These are phyloP conservation scores for Clepsis dumicolana DNA, from an alignment of 2,888 invertebrate species.

Conservation along the genomic window DNA sequence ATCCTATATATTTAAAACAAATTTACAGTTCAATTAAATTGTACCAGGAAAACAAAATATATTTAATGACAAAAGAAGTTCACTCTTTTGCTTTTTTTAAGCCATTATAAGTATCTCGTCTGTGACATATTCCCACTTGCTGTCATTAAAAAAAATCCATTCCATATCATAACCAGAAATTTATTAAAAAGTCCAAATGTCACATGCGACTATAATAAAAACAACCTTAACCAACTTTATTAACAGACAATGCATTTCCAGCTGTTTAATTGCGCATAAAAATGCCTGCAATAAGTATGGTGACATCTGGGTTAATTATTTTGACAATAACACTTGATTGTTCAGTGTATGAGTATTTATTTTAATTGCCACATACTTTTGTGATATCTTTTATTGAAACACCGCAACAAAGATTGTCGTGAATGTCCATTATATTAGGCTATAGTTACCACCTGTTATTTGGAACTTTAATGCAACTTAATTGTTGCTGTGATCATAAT, in stretches of 20 bases:
- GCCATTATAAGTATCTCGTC: no score
- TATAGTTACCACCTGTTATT: background rate
- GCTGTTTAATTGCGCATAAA: constrained; percentile 19
- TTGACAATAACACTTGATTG: constrained; percentile 29
- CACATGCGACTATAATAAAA: constrained; percentile 13
- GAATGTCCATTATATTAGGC: background rate
- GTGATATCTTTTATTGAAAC: background rate
- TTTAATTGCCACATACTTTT: constrained; percentile 4
- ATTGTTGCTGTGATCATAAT: background rate
- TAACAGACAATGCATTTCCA: constrained; percentile 25
- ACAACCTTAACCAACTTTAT: constrained; percentile 29
- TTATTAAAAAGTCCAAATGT: constrained; percentile 15
- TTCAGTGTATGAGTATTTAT: background rate
- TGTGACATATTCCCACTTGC: no score
- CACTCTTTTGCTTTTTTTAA: no score
- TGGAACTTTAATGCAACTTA: background rate
- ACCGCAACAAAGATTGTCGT: background rate
- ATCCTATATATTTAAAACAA: no score
- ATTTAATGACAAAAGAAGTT: no score
- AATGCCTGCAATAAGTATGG: constrained; percentile 22
- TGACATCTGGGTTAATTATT: constrained; percentile 38
- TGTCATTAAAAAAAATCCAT: no score
- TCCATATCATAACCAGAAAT: no score
- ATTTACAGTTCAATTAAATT: no score
- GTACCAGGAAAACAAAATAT: no score